Percentiles rank a stretch among this genome's conserved stretches.
Evolutionary conservation across 2,113 vertebrate species (phyloP).

Genomic region (Herpetotheres cachinnans): DNA sequence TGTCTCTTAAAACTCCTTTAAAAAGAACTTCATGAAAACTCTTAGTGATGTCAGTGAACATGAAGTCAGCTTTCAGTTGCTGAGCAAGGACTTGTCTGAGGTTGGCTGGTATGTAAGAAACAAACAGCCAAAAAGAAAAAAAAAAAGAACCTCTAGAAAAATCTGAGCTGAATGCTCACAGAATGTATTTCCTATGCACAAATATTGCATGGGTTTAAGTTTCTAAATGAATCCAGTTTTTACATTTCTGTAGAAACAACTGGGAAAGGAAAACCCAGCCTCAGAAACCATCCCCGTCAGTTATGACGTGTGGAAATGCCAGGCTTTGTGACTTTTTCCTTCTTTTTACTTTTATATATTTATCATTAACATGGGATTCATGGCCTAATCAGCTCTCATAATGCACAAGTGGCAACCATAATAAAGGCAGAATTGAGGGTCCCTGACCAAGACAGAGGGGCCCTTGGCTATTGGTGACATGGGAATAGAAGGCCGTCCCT

Average conservation of each 20-base stretch:
- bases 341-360: background rate
- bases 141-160: background rate
- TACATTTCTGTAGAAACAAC: background rate
- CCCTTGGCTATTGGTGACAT: background rate
- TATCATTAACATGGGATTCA: background rate
- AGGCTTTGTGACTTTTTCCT: background rate
- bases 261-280: background rate
- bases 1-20: background rate
- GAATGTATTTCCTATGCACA: background rate
- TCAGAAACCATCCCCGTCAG: background rate
- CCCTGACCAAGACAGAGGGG: background rate
- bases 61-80: background rate
- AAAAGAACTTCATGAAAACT: background rate
- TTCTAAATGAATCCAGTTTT: background rate
- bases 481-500: background rate
- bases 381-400: background rate
- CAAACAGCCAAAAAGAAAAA: background rate
- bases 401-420: background rate
- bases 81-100: background rate
- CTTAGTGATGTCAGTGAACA: background rate
- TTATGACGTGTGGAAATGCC: background rate
- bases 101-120: background rate
- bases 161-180: background rate
- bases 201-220: background rate
- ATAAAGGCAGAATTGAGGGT: background rate